phyloP scores from a whole-genome alignment of 2,797 vertebrate genomes.

The Macrochelys suwanniensis region DNA sequence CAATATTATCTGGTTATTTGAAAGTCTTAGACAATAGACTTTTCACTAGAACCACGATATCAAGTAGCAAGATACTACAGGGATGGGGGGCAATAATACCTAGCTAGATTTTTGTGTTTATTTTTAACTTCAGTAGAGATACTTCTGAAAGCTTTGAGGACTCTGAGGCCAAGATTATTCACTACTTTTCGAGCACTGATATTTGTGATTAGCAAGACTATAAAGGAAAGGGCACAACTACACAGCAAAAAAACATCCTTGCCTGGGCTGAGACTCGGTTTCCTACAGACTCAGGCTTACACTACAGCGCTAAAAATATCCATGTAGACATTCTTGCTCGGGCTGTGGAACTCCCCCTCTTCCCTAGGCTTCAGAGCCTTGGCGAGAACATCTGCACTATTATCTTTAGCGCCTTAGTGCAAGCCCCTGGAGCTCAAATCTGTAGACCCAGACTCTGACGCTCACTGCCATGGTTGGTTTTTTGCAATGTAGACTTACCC shows the following conservation, averaged over 20 bases:
- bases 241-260: not conserved
- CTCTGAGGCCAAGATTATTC: not conserved
- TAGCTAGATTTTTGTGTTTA: not conserved
- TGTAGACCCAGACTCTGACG: not conserved
- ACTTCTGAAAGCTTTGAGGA: not conserved
- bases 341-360: not conserved
- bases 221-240: not conserved
- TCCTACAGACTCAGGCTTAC: not conserved
- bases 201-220: not conserved
- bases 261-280: not conserved
- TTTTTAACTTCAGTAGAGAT: not conserved
- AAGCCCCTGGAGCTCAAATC: not conserved
- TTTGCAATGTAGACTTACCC: not conserved
- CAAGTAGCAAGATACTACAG: not conserved
- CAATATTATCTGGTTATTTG: not conserved
- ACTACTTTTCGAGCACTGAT: not conserved
- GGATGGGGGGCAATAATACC: not conserved
- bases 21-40: not conserved
- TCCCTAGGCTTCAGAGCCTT: not conserved
- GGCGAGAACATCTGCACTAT: not conserved
- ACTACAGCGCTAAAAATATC: not conserved
- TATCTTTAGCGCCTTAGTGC: not conserved
- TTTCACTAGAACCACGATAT: not conserved
- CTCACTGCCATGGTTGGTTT: not conserved
- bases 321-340: not conserved